Base-by-base conservation (phyloP, 2,113 vertebrate genomes). In the Aptenodytes patagonicus region DNA sequence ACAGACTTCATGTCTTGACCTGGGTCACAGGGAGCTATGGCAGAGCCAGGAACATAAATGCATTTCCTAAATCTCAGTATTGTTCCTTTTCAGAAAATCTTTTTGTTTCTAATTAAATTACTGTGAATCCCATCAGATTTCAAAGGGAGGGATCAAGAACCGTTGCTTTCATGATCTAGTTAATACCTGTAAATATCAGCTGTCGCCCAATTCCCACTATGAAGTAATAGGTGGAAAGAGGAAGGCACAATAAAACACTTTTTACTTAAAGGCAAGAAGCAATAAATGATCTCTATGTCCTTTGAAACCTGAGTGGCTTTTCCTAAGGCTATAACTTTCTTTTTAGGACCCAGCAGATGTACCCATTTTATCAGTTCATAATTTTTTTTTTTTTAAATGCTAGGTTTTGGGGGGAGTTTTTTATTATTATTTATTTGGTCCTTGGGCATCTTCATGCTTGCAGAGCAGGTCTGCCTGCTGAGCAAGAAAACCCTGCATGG, bases 201-300 rank as follows among this genome's bases (percentile, higher is more conserved):
- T 79, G 69, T 75, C 9, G 1, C 65, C 61, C 65, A 5, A 1
- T 72, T 90, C 52, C 84, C 66, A 10, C 26, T 19, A 7, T 3
- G 34, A 79, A 82, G 42, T 32, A 18, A 75, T 51, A 84, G 70
- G 64, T 70, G 86, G 55, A 38, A 91, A 82, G 58, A 76, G 17
- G 52, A 78, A 82, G 64, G 46, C 31, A 31, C 24, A 57, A 68
- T 82, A 94, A 93, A 96, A 3, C 89, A 47, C 8, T 8, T 89
- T 61, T 87, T 52, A 76, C 65, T 91, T 85, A 11, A 52, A 93
- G 91, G 84, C 82, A 94, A 87, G 57, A 36, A 69, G 75, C n/a
- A 42, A 66, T 94, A 93, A 95, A 95, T 38, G 84, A 65, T 85
- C 51, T 79, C 44, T 7, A 10, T 65, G 70, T 85, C 89, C 87